Percentiles rank a stretch among this genome's conserved stretches.
phyloP scores from a whole-genome alignment of 2,888 invertebrate genomes.

The Colletes collaris region DNA sequence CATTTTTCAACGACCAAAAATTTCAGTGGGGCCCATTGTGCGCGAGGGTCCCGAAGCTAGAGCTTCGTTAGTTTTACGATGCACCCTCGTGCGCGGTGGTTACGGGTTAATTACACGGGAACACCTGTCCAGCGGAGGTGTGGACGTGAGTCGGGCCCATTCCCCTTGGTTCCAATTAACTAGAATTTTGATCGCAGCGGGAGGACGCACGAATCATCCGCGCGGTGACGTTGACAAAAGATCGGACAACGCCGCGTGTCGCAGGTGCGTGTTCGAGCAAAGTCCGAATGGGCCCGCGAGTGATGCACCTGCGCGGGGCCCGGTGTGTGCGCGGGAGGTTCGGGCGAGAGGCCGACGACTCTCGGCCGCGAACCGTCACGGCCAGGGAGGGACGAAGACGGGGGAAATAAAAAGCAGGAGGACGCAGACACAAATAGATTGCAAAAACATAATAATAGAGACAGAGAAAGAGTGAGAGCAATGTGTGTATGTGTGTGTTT shows the following conservation, averaged over 20 bases:
- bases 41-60: no score
- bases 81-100: no score
- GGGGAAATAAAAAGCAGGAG: constrained; percentile 60
- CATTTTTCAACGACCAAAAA: no score
- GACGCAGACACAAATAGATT: constrained; percentile 83
- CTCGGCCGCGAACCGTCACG: constrained; percentile 34
- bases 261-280: constrained; percentile 46
- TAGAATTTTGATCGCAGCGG: constrained; percentile 27
- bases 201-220: constrained; percentile 15
- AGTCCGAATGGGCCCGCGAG: constrained; percentile 24
- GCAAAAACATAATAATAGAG: constrained; percentile 83
- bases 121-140: constrained; percentile 44
- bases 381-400: constrained; percentile 33
- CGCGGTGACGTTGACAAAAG: constrained; percentile 62
- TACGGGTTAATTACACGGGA: constrained; percentile 27
- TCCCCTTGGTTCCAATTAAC: constrained; percentile 1
- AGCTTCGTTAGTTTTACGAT: no score
- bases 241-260: constrained; percentile 33
- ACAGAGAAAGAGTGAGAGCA: constrained; percentile 67
- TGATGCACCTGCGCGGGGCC: constrained; percentile 61
- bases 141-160: constrained; percentile 7
- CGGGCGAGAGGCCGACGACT: constrained; percentile 61
- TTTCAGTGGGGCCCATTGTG: no score
- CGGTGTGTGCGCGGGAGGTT: constrained; percentile 60
- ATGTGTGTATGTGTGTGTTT: constrained; percentile 5